phyloP scores from a whole-genome alignment of 2,888 invertebrate genomes.

The Gymnosoma rotundatum region DNA sequence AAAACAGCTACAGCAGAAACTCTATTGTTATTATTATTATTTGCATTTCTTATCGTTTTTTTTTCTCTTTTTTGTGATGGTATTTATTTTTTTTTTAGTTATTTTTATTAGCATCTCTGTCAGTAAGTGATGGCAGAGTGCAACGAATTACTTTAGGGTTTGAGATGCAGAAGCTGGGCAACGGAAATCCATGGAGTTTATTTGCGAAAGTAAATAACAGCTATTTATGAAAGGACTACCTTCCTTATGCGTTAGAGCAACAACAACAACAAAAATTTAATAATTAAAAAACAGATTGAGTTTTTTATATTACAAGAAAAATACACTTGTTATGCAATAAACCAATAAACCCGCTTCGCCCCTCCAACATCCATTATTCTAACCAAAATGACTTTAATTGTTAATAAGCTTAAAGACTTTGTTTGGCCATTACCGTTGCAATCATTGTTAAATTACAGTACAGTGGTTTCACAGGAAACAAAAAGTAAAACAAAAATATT shows the following conservation, averaged over 20 bases:
- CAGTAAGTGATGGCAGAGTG: slow-evolving; percentile 33
- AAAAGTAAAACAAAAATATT: background rate
- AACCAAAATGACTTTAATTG: slow-evolving; percentile 55
- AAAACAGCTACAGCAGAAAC: slow-evolving; percentile 48
- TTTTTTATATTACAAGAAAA: slow-evolving; percentile 28
- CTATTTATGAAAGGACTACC: slow-evolving; percentile 59
- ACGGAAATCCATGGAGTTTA: slow-evolving; percentile 67
- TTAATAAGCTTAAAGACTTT: slow-evolving; percentile 41
- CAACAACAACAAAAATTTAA: slow-evolving; percentile 31
- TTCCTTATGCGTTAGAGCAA: slow-evolving; percentile 61
- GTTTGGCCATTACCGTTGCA: slow-evolving; percentile 39
- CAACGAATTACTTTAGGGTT: slow-evolving; percentile 15
- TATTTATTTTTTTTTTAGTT: slow-evolving; percentile 20
- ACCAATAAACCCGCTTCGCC: background rate
- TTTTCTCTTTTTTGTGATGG: background rate
- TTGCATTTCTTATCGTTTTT: slow-evolving; percentile 25
- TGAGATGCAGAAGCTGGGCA: slow-evolving; percentile 37
- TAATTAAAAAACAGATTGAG: slow-evolving; percentile 34
- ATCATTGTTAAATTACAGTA: slow-evolving; percentile 21
- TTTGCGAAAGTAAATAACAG: slow-evolving; percentile 65
- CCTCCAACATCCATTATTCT: slow-evolving; percentile 9
- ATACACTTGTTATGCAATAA: slow-evolving; percentile 63
- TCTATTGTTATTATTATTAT: slow-evolving; percentile 42
- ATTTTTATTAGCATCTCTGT: slow-evolving; percentile 60
- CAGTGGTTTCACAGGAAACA: slow-evolving; percentile 11